phyloP scores from a whole-genome alignment of 2,888 invertebrate genomes.

The Vannuccia rotundouncinata region DNA sequence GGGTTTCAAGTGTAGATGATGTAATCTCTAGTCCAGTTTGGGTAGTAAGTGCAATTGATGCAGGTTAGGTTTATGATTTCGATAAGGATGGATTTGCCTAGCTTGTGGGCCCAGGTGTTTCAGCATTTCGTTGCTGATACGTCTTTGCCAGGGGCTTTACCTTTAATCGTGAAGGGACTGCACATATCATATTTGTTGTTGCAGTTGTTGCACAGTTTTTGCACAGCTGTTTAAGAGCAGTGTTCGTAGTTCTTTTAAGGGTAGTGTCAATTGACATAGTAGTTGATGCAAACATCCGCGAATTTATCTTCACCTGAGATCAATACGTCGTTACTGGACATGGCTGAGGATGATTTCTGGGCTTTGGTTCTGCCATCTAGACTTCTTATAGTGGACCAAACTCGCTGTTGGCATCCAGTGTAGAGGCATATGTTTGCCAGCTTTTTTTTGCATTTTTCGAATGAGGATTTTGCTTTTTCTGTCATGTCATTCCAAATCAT shows the following conservation, averaged over 20 bases:
- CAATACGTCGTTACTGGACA: not conserved
- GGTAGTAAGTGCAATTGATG: not conserved
- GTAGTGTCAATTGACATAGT: not conserved
- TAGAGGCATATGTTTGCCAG: not conserved
- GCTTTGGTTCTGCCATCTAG: not conserved
- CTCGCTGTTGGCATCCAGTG: not conserved
- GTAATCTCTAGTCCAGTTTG: not conserved
- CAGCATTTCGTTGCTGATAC: conserved; percentile 3
- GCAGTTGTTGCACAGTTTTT: not conserved
- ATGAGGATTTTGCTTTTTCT: not conserved
- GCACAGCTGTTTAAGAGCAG: not conserved
- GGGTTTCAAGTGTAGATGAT: not conserved
- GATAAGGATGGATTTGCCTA: not conserved
- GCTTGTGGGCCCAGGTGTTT: not conserved
- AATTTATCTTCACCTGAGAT: not conserved
- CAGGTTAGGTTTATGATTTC: not conserved
- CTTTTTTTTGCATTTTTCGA: not conserved
- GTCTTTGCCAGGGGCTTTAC: not conserved
- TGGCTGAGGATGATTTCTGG: not conserved
- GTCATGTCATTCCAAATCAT: not conserved
- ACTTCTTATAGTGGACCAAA: not conserved
- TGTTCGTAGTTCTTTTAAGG: not conserved
- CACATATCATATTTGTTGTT: not conserved
- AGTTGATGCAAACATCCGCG: not conserved
- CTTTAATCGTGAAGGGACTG: not conserved